Percentiles rank a stretch among this genome's conserved stretches.
Conservation (phyloP, 2,113 vertebrate genomes). For the Phaetusa simplex region DNA sequence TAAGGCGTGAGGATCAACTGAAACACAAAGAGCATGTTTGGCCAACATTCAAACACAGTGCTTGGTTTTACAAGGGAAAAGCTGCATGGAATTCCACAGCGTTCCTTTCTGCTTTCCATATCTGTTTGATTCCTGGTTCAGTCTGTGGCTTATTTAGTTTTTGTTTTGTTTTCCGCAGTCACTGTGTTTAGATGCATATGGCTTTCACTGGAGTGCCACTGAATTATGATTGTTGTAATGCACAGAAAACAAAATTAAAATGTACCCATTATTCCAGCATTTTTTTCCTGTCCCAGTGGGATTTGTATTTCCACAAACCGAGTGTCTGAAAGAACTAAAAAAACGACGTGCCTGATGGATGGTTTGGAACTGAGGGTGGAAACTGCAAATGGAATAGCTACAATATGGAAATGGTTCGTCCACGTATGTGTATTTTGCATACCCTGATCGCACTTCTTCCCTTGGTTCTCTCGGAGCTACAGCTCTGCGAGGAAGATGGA, state of each 20-base stretch:
- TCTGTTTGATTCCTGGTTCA: background rate
- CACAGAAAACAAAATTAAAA: background rate
- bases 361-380: background rate
- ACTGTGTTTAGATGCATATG: background rate
- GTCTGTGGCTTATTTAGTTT: background rate
- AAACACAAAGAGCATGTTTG: background rate
- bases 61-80: background rate
- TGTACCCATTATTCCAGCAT: background rate
- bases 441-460: background rate
- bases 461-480: background rate
- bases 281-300: background rate
- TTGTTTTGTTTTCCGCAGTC: background rate
- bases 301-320: background rate
- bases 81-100: background rate
- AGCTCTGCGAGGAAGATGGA: background rate
- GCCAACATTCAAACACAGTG: background rate
- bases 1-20: background rate
- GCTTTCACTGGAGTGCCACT: background rate
- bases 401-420: background rate
- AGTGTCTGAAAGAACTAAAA: background rate
- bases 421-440: background rate
- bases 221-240: background rate
- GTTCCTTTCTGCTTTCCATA: background rate
- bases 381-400: background rate
- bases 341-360: background rate